Base-by-base conservation (phyloP, 2,113 vertebrate genomes). In the Electrona antarctica region DNA sequence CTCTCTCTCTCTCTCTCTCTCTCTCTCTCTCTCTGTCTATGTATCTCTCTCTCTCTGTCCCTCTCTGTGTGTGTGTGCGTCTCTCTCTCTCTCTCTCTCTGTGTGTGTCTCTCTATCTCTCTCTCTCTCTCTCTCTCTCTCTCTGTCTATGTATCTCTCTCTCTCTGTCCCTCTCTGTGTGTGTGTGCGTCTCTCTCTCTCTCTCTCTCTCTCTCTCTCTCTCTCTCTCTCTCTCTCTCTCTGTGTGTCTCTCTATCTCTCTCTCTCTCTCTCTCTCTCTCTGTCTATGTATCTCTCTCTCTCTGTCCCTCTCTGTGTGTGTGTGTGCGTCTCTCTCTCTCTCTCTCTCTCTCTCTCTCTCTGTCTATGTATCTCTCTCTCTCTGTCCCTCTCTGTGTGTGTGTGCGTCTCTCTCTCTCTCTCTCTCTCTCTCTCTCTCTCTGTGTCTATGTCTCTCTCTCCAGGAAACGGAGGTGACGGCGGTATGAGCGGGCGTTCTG, bases 401-500 rank as follows among this genome's bases (percentile, higher is more conserved):
- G n/a, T n/a, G n/a, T n/a, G n/a, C n/a, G n/a, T n/a, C 7, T 29
- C 21, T 28, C 21, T 29, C 7, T 11, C 14, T 8, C 7, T 11
- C 14, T 29, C 14, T 29, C 7, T 21, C 7, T 21, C 15, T 11
- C 57, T 59, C 57, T 59, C 15, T 29, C 21, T 4, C 0, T 2
- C 28, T 41, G 33, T 4, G 1, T 41, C 1, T 41, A 41, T 41
- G 33, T 41, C 9, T 60, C 47, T 54, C 0, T 62, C 2, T 15
- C 8, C 83, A 87, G 85, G 60, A 14, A 79, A 77, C 0, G 63
- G 0, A 29, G 67, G 14, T 5, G 64, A 79, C 0, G 49, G 79
- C 45, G 71, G 1, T 2, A 52, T 84, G 41, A 62, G 14, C 57
- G 57, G 2, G 0, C 64, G 80, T 0, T 59, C 69, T 41, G 69